phyloP scores from a whole-genome alignment of 2,888 invertebrate species.

The Campaea margaritaria region DNA sequence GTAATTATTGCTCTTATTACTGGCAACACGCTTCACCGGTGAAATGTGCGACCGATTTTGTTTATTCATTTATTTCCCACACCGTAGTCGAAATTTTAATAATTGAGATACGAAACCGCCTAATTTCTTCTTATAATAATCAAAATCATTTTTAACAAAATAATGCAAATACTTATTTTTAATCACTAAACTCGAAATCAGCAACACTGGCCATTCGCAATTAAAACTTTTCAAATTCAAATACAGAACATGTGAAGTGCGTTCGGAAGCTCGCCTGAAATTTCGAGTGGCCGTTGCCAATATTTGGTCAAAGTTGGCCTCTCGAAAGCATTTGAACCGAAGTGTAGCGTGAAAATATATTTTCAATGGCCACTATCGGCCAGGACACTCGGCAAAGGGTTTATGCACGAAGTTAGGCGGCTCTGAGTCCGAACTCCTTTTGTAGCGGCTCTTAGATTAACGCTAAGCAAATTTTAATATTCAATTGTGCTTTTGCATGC shows the following conservation, averaged over 20 bases:
- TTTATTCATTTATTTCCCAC: constrained; percentile 6
- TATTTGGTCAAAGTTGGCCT: constrained; percentile 76
- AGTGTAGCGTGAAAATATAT: constrained; percentile 85
- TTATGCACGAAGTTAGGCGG: constrained; percentile 76
- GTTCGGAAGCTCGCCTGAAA: constrained; percentile 49
- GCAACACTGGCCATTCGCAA: constrained; percentile 19
- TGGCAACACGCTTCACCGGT: constrained; percentile 67
- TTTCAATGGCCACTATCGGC: constrained; percentile 83
- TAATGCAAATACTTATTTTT: too few species aligned
- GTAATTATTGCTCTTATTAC: constrained; percentile 71
- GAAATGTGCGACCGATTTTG: constrained; percentile 45
- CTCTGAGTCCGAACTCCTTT: constrained; percentile 71
- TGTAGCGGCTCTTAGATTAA: constrained; percentile 55
- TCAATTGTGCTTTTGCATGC: constrained; percentile 76
- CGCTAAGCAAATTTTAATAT: constrained; percentile 84
- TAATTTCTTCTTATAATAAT: not conserved
- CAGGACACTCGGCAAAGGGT: constrained; percentile 77
- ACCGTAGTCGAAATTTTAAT: not conserved
- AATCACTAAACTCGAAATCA: not conserved
- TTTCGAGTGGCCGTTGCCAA: constrained; percentile 51
- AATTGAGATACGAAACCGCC: not conserved
- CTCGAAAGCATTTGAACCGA: constrained; percentile 68
- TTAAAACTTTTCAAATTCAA: constrained; percentile 21
- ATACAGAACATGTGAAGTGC: constrained; percentile 37
- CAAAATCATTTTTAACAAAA: not conserved